Evolutionary conservation across 2,888 invertebrate genomes (phyloP).

Genomic region (Ceratothoa steindachneri): DNA sequence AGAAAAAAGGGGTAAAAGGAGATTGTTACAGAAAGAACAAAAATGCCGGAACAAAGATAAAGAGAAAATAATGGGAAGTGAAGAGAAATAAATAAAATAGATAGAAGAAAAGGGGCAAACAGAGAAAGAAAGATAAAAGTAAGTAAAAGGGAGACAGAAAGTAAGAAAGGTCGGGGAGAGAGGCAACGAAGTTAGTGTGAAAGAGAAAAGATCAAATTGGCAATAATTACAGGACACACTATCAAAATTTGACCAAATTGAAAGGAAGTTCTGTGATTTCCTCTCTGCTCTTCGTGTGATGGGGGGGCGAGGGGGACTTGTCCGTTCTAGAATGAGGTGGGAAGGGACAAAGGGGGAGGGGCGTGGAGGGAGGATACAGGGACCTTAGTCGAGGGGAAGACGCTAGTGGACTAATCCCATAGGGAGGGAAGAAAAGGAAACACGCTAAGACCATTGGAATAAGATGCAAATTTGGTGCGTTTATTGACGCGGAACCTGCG

Average conservation of each 20-base stretch:
- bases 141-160: neutral
- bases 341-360: neutral
- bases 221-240: conserved; percentile 9
- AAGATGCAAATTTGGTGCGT: too few relatives aligned
- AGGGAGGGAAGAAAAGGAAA: neutral
- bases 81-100: conserved; percentile 14
- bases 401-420: neutral
- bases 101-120: neutral
- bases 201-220: conserved; percentile 5
- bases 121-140: neutral
- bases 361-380: neutral
- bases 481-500: neutral
- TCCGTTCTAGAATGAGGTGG: neutral
- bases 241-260: conserved; percentile 6
- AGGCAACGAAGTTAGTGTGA: neutral
- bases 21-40: too few relatives aligned
- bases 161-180: neutral
- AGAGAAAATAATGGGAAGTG: neutral
- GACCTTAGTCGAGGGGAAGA: neutral
- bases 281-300: too few relatives aligned
- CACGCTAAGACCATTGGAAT: too few relatives aligned
- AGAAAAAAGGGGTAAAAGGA: too few relatives aligned
- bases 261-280: conserved; percentile 7
- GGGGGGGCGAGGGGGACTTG: too few relatives aligned
- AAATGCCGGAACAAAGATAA: too few relatives aligned